Percentiles rank a stretch among this genome's conserved stretches.
phyloP scores from a whole-genome alignment of 2,113 vertebrate species.

The Rana temporaria region DNA sequence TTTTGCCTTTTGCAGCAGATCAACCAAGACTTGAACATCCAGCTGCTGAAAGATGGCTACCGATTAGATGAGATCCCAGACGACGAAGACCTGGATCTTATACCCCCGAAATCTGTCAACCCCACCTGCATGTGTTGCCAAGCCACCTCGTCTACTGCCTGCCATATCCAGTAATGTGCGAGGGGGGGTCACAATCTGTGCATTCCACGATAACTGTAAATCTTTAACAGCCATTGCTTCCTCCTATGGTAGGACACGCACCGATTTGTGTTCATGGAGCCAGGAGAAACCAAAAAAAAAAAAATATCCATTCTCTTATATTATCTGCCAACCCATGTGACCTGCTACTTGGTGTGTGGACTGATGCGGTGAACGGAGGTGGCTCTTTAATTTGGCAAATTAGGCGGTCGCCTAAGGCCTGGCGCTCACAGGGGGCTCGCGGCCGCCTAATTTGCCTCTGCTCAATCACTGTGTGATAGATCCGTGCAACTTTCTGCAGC shows the following conservation, averaged over 20 bases:
- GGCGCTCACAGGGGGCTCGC: too few relatives aligned
- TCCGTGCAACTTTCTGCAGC: too few relatives aligned
- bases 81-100: conserved; percentile 96
- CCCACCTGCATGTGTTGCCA: conserved; percentile 99
- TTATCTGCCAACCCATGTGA: neutral
- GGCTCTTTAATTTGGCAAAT: too few relatives aligned
- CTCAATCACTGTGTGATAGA: too few relatives aligned
- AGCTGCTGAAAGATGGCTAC: conserved; percentile 97
- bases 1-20: conserved; percentile 87
- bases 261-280: conserved; percentile 84
- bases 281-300: conserved; percentile 78
- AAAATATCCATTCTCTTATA: conserved; percentile 40
- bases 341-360: neutral
- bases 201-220: conserved; percentile 74
- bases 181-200: conserved; percentile 61
- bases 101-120: conserved; percentile 96
- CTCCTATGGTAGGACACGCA: conserved; percentile 98
- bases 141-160: conserved; percentile 94
- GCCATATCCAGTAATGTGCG: conserved; percentile 94
- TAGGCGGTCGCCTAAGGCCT: too few relatives aligned
- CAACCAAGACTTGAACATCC: conserved; percentile 99
- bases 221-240: conserved; percentile 88
- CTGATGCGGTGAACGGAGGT: neutral
- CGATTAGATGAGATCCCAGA: conserved; percentile 97
- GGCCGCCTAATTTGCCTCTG: too few relatives aligned